Evolutionary conservation across 2,888 invertebrate genomes (phyloP), one percentile per base, ranked within the genome.

Genomic region (Hydropsyche betteni): DNA sequence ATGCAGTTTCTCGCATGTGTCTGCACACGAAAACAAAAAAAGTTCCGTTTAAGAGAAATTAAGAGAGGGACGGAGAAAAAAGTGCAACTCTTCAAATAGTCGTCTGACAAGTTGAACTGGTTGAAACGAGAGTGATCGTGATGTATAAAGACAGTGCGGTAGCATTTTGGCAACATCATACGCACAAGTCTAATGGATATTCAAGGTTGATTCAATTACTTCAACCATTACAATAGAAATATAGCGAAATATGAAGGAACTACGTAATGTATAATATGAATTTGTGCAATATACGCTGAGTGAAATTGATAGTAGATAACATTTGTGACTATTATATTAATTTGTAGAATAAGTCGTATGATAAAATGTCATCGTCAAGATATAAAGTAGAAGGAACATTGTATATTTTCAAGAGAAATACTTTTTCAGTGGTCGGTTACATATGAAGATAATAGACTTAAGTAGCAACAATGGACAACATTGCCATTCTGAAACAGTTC

Each of bases 41-140:
- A 44, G 58, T 58, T 24, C 1, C 6, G 44, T 14, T 24, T 16
- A 16, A 24, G 58, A 58, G 58, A 58, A 58, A 58, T 58, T 58
- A 16, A 58, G 58, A 58, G 53, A n/a, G 58, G 58, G 53, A 53
- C 10, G 53, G 12, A 53, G 10, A 12, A 58, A 24, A 34, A 10
- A 34, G 34, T 33, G 34, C 68, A 68, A 51, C 38, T 69, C 68
- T 24, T 50, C 50, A 50, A 69, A 33, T 16, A 50, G 50, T 51
- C 8, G 51, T 50, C 16, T 7, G 12, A 70, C 70, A 33, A 70
- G 70, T 70, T n/a, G 6, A 34, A 70, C 70, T 70, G 53, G 52
- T 70, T 53, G 44, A 44, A 53, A 34, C 12, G 53, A 53, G 70
- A 70, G 53, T 44, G 44, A 44, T 8, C 10, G 3, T 44, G 6